Conservation (phyloP, 53 echinoderm and acorn worm species). For the Antedon mediterranea region DNA sequence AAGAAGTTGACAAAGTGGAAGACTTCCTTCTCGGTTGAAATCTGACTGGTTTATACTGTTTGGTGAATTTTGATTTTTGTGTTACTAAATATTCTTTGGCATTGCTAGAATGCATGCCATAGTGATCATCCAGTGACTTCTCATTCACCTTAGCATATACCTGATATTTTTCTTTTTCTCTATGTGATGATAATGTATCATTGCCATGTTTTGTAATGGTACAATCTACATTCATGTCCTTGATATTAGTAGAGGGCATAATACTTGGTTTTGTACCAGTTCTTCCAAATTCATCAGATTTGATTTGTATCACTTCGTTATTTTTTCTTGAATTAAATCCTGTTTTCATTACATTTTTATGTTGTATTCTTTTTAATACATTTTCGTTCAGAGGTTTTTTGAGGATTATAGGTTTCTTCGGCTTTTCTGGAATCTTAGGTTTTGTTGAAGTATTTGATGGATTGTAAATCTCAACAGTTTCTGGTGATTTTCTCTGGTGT, state of each 20-base stretch:
- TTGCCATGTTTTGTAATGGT: no score
- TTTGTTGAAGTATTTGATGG: neutral
- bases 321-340: neutral
- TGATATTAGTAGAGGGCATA: no score
- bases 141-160: neutral
- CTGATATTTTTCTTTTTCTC: no score
- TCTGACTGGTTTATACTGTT: neutral
- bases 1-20: neutral
- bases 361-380: neutral
- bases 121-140: neutral
- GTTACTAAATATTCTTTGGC: neutral
- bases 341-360: neutral
- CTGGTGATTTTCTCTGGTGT: neutral
- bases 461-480: neutral
- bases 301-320: neutral
- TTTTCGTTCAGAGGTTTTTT: neutral
- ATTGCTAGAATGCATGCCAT: neutral
- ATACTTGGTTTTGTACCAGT: neutral
- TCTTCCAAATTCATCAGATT: neutral
- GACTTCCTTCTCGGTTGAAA: neutral
- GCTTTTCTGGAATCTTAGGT: neutral
- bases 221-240: no score
- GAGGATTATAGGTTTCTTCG: neutral
- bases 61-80: neutral
- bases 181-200: no score